Evolutionary conservation across 2,888 invertebrate species (phyloP).

Genomic region (Agriopis aurantiaria): DNA sequence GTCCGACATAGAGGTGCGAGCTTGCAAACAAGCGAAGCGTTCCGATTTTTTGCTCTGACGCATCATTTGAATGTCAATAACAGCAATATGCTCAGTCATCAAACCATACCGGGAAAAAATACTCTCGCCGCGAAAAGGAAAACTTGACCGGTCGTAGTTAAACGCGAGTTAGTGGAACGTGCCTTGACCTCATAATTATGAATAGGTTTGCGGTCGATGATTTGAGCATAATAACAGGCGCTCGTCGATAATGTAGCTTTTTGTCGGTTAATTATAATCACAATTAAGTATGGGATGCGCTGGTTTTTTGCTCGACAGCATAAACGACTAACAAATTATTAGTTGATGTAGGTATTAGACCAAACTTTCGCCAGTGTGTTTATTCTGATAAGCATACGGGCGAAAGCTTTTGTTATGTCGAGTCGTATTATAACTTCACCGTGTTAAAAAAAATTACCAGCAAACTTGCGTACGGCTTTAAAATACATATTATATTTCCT

Average conservation of each 20-base stretch:
- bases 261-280: slow-evolving; percentile 46
- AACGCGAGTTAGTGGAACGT: slow-evolving; percentile 63
- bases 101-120: slow-evolving; percentile 71
- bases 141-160: slow-evolving; percentile 66
- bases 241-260: slow-evolving; percentile 46
- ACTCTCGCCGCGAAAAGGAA: slow-evolving; percentile 75
- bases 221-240: slow-evolving; percentile 56
- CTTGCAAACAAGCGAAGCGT: slow-evolving; percentile 64
- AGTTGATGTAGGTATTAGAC: slow-evolving; percentile 18
- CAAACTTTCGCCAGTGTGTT: slow-evolving; percentile 22
- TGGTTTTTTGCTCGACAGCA: slow-evolving; percentile 37
- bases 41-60: slow-evolving; percentile 70
- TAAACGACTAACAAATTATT: slow-evolving; percentile 33
- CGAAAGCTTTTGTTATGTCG: not conserved
- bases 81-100: slow-evolving; percentile 67
- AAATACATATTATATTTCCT: slow-evolving; percentile 47
- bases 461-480: not conserved
- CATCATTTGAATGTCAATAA: slow-evolving; percentile 78
- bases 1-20: slow-evolving; percentile 66
- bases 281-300: slow-evolving; percentile 40
- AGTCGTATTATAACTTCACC: not conserved
- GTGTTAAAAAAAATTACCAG: not conserved
- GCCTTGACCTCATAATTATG: slow-evolving; percentile 67
- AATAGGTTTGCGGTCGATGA: slow-evolving; percentile 57
- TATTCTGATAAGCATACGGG: not conserved